Evolutionary conservation across 2,888 invertebrate species (phyloP), one percentile per base, ranked within the genome.

Genomic region (Lithodes maja): DNA sequence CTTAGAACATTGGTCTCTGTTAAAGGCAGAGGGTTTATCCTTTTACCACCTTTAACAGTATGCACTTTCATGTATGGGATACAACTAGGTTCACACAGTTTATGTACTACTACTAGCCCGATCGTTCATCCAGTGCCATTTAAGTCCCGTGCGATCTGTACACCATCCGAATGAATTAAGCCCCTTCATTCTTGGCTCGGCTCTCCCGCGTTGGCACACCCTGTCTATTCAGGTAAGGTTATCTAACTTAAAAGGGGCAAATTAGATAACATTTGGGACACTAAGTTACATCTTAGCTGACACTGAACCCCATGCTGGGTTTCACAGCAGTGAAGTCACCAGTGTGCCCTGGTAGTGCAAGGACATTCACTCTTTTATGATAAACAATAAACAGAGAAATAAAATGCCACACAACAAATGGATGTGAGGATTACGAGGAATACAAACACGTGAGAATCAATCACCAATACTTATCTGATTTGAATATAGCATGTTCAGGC

Each of bases 81-180:
- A n/a, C 75, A 75, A n/a, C 75, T 75, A 17, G 75, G 75, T 75
- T 75, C 33, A n/a, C 33, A 75, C 33, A 17, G n/a, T n/a, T 12
- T 75, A 75, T 68, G 75, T 17, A n/a, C 12, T n/a, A 17, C 12
- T n/a, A 1, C 75, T 17, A 75, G 75, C 75, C 68, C 75, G 75
- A 75, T 75, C 75, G n/a, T 12, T 75, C 75, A 75, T 75, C 75
- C 75, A 75, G 75, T 75, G 75, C 75, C 5, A 75, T 75, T 17
- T 17, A 75, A 17, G 9, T 17, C 75, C 75, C 5, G 12, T 75
- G 75, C 75, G 75, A 75, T 75, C 75, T 75, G 75, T 75, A n/a
- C 75, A 17, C 75, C 75, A 75, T 75, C 17, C 75, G 75, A 17
- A 75, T 75, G 33, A 33, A 33, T 33, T 33, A 33, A 33, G 33